These are phyloP conservation scores for Petrolisthes cinctipes DNA, from an alignment of 2,888 invertebrate species.

Conservation along the genomic window DNA sequence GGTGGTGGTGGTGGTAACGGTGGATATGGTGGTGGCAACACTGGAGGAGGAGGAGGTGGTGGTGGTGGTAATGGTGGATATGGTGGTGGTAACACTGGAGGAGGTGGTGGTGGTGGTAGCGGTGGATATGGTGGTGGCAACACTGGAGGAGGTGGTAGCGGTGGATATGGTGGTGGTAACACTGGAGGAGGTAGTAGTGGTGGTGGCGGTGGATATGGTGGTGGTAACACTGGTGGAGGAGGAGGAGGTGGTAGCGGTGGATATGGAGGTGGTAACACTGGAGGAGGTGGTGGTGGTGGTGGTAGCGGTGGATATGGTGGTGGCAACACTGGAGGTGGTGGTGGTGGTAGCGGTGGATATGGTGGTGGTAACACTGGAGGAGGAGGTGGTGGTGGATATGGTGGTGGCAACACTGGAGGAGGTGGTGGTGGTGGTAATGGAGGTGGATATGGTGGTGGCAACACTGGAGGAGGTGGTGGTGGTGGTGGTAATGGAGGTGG, in stretches of 20 bases:
- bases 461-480: not conserved
- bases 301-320: not conserved
- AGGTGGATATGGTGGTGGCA: slow-evolving; percentile 17
- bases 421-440: not conserved
- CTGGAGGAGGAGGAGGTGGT: not conserved
- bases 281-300: not conserved
- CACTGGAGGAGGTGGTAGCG: not conserved
- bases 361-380: not conserved
- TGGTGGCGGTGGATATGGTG: too few species aligned
- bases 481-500: slow-evolving; percentile 31
- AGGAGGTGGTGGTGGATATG: not conserved
- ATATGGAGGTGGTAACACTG: too few species aligned
- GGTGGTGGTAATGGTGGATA: not conserved
- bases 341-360: too few species aligned
- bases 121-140: slow-evolving; percentile 21
- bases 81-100: slow-evolving; percentile 11
- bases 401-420: not conserved
- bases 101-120: slow-evolving; percentile 5
- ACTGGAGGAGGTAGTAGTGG: not conserved
- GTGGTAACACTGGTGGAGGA: not conserved
- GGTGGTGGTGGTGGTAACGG: not conserved
- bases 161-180: slow-evolving; percentile 6
- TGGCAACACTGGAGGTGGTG: not conserved
- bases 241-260: too few species aligned
- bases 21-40: slow-evolving; percentile 1